phyloP scores from a whole-genome alignment of 64 coral and sea anemone genomes.

The Montipora efflorescens region DNA sequence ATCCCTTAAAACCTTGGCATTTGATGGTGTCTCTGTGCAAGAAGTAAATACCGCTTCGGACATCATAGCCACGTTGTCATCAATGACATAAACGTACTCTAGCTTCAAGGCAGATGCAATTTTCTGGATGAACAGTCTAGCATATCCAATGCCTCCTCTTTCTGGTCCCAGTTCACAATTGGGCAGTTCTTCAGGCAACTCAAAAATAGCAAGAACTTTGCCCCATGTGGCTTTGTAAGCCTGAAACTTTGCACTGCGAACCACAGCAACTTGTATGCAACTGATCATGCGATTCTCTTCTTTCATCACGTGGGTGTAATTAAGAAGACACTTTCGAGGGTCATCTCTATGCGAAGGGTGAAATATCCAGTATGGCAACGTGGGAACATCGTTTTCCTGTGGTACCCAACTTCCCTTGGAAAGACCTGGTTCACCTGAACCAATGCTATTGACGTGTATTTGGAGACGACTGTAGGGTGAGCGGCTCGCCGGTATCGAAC shows the following conservation, averaged over 20 bases:
- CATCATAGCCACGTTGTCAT: constrained; percentile 13
- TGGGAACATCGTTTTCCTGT: neutral
- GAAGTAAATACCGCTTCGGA: neutral
- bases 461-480: neutral
- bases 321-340: constrained; percentile 54
- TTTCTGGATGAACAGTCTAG: constrained; percentile 68
- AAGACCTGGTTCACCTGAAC: neutral
- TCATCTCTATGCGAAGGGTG: constrained; percentile 64
- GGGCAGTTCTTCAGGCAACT: constrained; percentile 55
- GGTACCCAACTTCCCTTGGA: neutral
- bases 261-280: constrained; percentile 43
- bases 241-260: constrained; percentile 12
- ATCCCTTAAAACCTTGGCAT: neutral
- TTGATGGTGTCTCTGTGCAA: neutral
- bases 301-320: constrained; percentile 61
- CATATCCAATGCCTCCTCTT: constrained; percentile 63
- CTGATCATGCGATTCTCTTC: neutral
- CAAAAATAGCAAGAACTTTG: constrained; percentile 52
- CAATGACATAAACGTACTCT: constrained; percentile 62
- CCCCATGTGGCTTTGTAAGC: constrained; percentile 36
- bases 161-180: neutral
- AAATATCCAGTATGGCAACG: constrained; percentile 47
- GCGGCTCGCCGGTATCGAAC: neutral
- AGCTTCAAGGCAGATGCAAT: constrained; percentile 29
- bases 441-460: neutral